Evolutionary conservation across 2,797 vertebrate species (phyloP).

Genomic region (Platyrinchus mystaceus): DNA sequence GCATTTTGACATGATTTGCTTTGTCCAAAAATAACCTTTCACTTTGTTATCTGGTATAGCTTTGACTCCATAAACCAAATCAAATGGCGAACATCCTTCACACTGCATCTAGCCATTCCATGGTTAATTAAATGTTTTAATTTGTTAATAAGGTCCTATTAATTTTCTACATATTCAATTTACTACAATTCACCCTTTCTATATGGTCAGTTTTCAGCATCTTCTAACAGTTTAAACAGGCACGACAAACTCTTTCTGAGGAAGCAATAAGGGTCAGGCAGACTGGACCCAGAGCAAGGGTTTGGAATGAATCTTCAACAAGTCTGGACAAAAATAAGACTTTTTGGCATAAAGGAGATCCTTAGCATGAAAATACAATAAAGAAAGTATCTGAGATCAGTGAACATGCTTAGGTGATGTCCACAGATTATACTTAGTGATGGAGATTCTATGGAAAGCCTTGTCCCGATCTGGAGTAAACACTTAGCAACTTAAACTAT

Average conservation of each 20-base stretch:
- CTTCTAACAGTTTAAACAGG: background rate
- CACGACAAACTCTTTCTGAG: background rate
- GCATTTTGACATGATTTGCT: slow-evolving; percentile 47
- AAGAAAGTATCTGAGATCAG: background rate
- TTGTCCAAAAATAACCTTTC: slow-evolving; percentile 50
- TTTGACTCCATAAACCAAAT: slow-evolving; percentile 43
- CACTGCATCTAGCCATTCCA: background rate
- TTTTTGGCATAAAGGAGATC: background rate
- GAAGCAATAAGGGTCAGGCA: background rate
- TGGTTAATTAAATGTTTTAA: background rate
- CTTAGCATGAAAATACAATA: background rate
- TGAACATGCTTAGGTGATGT: background rate
- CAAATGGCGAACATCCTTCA: background rate
- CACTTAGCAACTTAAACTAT: background rate
- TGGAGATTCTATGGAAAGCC: background rate
- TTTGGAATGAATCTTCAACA: background rate
- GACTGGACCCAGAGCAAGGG: background rate
- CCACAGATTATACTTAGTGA: background rate
- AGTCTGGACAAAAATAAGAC: background rate
- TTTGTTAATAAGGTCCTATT: background rate
- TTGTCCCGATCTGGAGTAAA: background rate
- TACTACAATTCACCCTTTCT: background rate
- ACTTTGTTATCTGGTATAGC: slow-evolving; percentile 13
- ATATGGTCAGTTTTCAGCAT: background rate
- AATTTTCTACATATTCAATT: background rate